Evolutionary conservation across 2,888 invertebrate genomes (phyloP), one percentile per base, ranked within the genome.

Genomic region (Cerceris ruficornis): DNA sequence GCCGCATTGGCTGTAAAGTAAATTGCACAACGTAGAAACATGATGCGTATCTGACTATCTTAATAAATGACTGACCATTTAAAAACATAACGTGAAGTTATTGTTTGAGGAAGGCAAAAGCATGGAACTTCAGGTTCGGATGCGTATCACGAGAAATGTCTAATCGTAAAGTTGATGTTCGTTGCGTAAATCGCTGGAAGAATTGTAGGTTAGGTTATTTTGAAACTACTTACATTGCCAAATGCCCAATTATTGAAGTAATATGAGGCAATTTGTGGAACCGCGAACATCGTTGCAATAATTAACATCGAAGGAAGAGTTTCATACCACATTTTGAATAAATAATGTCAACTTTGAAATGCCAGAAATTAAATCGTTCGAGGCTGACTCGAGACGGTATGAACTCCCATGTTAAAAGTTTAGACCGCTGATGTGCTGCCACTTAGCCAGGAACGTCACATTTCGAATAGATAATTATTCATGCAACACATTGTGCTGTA

Each of bases 321-420:
- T 14, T 90, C 90, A 43, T 84, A 89, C 91, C 91, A 91, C 91
- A 91, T 91, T 76, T 77, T 81, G 43, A 52, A 52, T 7, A 0
- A 46, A 46, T 11, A 11, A 8, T 46, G 1, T 11, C 6, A 11
- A 46, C 28, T 28, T 46, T 11, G 2, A 1, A 46, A 46, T 46
- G 11, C 46, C 46, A 11, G 9, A 6, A 8, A 8, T 11, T 1
- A 46, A 46, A 46, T 11, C 46, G 46, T 46, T 28, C 28, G 28
- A 28, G 1, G 28, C 28, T 28, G 2, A 4, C 4, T 28, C 28
- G 28, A 28, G 28, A 28, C 2, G 4, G 28, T 28, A 4, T 28
- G 4, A 28, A 28, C 28, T 28, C 1, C 28, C 28, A 28, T 28
- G 28, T 28, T 28, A 28, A 28, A 28, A 28, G 28, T 28, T 28